Evolutionary conservation across 2,113 vertebrate genomes (phyloP).

Genomic region (Eurypyga helias): DNA sequence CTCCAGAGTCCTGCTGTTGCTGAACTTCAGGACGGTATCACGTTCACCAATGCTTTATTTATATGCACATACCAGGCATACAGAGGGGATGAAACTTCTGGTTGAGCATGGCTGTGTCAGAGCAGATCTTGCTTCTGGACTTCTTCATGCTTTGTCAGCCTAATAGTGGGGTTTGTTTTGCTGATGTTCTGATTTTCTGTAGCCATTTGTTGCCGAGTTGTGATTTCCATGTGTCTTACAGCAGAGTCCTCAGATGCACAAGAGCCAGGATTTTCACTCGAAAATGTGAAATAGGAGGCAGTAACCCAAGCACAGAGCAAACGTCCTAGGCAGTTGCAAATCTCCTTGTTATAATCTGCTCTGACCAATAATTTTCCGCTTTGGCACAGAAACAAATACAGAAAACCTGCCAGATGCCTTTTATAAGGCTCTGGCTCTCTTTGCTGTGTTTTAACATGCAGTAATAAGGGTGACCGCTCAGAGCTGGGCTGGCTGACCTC

Average conservation of each 20-base stretch:
- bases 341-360: background rate
- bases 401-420: background rate
- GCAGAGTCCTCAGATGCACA: background rate
- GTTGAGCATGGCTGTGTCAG: background rate
- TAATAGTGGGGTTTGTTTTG: background rate
- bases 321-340: background rate
- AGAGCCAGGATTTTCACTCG: background rate
- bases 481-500: background rate
- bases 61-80: background rate
- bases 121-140: background rate
- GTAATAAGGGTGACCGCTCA: accelerated
- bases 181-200: background rate
- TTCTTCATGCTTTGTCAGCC: background rate
- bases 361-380: background rate
- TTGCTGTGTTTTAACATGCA: background rate
- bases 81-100: background rate
- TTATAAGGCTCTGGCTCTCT: background rate
- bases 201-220: background rate
- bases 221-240: background rate
- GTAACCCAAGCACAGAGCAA: background rate
- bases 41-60: background rate
- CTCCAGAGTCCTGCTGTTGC: background rate
- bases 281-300: background rate
- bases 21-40: background rate
- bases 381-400: background rate